phyloP scores from a whole-genome alignment of 2,888 invertebrate species.

The Caenorhabditis doughertyi region DNA sequence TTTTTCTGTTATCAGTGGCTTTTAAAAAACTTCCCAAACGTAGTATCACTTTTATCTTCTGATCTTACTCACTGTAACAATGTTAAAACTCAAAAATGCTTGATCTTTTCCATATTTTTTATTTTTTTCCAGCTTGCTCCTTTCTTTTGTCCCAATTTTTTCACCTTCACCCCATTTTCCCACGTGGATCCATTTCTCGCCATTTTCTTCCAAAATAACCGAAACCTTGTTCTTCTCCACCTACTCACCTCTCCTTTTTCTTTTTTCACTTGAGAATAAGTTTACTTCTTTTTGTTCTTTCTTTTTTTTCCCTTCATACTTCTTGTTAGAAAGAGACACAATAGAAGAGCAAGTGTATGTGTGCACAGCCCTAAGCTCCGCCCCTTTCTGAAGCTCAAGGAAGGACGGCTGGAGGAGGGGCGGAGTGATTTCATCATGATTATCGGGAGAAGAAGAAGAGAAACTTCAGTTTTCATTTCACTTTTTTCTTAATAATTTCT shows the following conservation, averaged over 20 bases:
- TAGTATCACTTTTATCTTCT: background rate
- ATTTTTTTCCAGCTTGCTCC: background rate
- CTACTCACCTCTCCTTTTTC: constrained; percentile 8
- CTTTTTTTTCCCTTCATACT: background rate
- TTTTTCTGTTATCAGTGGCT: no score
- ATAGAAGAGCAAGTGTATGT: constrained; percentile 4
- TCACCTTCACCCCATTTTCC: constrained; percentile 20
- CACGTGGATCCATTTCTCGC: constrained; percentile 48
- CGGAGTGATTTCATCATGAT: constrained; percentile 46
- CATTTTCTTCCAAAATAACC: background rate
- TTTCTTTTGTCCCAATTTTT: constrained; percentile 9
- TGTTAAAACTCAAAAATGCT: no score
- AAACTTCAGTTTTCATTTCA: constrained; percentile 23
- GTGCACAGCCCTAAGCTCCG: constrained; percentile 19
- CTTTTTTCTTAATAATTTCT: constrained; percentile 11
- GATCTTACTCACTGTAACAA: no score
- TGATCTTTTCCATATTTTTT: background rate
- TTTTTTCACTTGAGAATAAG: constrained; percentile 35
- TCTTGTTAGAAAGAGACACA: background rate
- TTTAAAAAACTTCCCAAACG: no score
- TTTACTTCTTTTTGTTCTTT: constrained; percentile 8
- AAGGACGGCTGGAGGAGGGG: background rate
- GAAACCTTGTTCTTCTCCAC: background rate
- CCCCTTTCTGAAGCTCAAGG: constrained; percentile 26
- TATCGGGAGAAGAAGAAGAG: background rate